These are phyloP conservation scores for Pipistrellus pygmaeus DNA, from an alignment of 2,797 vertebrate species.

Conservation along the genomic window DNA sequence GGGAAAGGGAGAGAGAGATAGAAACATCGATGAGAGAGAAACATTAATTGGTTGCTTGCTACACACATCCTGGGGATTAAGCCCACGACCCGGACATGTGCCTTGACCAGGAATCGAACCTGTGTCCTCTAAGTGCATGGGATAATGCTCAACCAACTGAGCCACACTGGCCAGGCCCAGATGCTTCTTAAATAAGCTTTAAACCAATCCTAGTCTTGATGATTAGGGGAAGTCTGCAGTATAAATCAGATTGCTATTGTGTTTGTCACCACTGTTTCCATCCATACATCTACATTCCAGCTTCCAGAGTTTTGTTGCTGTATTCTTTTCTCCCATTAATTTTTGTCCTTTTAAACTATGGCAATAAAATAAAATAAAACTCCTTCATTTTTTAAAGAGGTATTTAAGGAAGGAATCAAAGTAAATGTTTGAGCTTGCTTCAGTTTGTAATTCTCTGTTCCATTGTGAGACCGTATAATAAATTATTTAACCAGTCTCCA, in stretches of 20 bases:
- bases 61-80: too few species aligned
- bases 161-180: not conserved
- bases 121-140: too few species aligned
- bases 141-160: too few species aligned
- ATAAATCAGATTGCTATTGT: not conserved
- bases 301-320: not conserved
- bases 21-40: too few species aligned
- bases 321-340: not conserved
- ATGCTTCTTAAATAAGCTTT: constrained; percentile 14
- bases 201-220: not conserved
- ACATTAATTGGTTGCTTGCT: too few species aligned
- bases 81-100: too few species aligned
- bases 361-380: not conserved
- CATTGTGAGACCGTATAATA: not conserved
- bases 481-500: constrained; percentile 43
- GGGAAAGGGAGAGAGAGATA: too few species aligned
- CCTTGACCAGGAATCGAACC: too few species aligned
- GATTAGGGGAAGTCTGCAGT: not conserved
- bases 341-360: constrained; percentile 28
- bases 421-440: constrained; percentile 27
- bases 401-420: constrained; percentile 47
- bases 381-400: constrained; percentile 10
- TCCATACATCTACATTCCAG: not conserved
- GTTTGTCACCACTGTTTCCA: constrained; percentile 14
- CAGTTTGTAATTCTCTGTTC: constrained; percentile 27